Evolutionary conservation across 2,797 vertebrate species (phyloP), one percentile per base, ranked within the genome.

Genomic region (Malurus leucopterus): DNA sequence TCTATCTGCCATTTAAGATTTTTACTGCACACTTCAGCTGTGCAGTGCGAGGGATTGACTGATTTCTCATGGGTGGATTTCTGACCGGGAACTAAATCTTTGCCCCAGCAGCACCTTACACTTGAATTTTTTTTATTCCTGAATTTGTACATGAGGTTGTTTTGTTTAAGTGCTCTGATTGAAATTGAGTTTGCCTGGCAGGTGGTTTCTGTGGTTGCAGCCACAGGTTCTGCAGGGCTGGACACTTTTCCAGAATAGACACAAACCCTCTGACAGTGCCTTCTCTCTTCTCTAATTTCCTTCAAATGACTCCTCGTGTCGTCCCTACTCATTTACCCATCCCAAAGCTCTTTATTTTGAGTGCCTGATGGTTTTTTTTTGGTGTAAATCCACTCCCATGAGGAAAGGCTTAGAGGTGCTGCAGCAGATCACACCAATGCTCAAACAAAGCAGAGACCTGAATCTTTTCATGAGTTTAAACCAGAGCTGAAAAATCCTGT

Each of bases 291-390:
- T 68, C 43, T n/a, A 23, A 36, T 51, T 73, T 22, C 63, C 72
- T 63, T 69, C 54, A 44, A 63, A 38, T 0, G 1, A 10, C 15
- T 41, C 3, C n/a, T 53, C 9, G 0, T 10, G 30, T 47, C 16
- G 15, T 51, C 49, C 4, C 1, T 24, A 3, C 21, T 15, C 43
- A 13, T 15, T 24, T 21, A 4, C 26, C 23, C 54, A 0, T 50
- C 50, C 65, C n/a, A 32, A 6, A 68, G 53, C 13, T 73, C 53
- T 55, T 26, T 15, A 2, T 41, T 63, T 6, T 16, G 23, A 41
- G 23, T 27, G 14, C 36, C 51, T 34, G 0, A 11, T 41, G 51
- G 22, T 9, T 36, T 27, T 74, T 1, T 23, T 1, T 23, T 15
- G 3, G 1, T 12, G 20, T 11, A 34, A 29, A 23, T 62, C 26